phyloP scores from a whole-genome alignment of 2,797 vertebrate species.

The Etheostoma nigrum region DNA sequence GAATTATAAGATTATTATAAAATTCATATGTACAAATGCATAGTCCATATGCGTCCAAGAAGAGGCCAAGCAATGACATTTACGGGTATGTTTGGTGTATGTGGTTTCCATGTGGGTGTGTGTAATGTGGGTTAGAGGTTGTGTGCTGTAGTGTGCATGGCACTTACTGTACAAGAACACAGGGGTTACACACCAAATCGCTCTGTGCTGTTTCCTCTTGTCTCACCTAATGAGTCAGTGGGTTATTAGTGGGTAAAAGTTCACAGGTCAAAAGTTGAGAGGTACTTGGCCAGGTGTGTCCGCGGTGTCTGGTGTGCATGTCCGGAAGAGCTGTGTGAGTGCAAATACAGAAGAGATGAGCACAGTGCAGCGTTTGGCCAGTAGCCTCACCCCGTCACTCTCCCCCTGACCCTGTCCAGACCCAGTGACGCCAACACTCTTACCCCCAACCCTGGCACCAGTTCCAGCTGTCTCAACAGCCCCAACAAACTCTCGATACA shows the following conservation, averaged over 20 bases:
- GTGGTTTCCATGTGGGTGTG: conserved; percentile 49
- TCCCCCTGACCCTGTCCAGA: conserved; percentile 79
- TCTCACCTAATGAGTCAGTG: conserved; percentile 52
- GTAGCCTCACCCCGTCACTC: conserved; percentile 86
- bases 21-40: conserved; percentile 86
- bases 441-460: conserved; percentile 56
- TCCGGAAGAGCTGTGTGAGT: conserved; percentile 93
- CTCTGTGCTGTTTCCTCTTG: conserved; percentile 71
- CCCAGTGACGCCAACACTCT: conserved; percentile 51
- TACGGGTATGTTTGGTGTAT: conserved; percentile 53
- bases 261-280: conserved; percentile 83
- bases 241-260: conserved; percentile 48
- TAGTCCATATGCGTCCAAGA: conserved; percentile 82
- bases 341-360: conserved; percentile 94
- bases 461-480: conserved; percentile 87
- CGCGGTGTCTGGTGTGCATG: conserved; percentile 76
- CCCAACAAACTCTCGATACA: conserved; percentile 92
- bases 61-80: conserved; percentile 68
- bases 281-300: conserved; percentile 78
- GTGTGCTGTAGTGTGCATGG: conserved; percentile 82
- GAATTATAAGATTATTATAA: conserved; percentile 86
- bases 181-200: conserved; percentile 77
- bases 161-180: conserved; percentile 84
- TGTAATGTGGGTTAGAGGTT: conserved; percentile 57
- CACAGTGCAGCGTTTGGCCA: conserved; percentile 92